Evolutionary conservation across 1,140 invertebrate genomes (phyloP), one percentile per base, ranked within the genome.

Genomic region (Lutraria rhynchaena): DNA sequence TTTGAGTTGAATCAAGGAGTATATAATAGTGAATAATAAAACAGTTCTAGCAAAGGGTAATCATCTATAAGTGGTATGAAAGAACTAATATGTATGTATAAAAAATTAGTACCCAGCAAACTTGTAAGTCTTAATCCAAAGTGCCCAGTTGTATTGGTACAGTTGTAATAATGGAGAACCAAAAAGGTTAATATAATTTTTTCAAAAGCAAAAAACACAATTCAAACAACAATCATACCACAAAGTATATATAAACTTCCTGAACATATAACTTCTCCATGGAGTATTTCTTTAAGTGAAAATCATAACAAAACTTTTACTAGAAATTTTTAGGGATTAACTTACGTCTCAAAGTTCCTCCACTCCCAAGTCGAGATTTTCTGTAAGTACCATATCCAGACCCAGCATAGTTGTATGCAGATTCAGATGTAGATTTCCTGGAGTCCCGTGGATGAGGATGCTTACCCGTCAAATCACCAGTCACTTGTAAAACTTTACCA

Each of bases 311-410:
- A n/a, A n/a, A n/a, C n/a, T n/a, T n/a, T n/a, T n/a, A n/a, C n/a
- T n/a, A n/a, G n/a, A n/a, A n/a, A n/a, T 24, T 33, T 35, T 22
- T 67, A 27, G 35, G 24, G 22, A 13, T 4, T 19, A 7, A 87
- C 88, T 88, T 82, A 90, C 89, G 86, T 83, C 82, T 86, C 3
- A 90, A 61, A 35, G 89, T 90, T 37, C 89, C 89, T n/a, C 89
- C 89, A 51, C 82, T 85, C n/a, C 78, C 73, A 5, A 88, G 89
- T 19, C 85, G 76, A 0, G 84, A 57, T 46, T 85, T 87, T 58
- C 82, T 85, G 27, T 82, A 85, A 13, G 73, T 81, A 5, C 65
- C 69, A 22, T 84, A 84, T 7, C 69, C 83, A 74, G 82, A 83
- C 2, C 82, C 76, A 11, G 82, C 76, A 58, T 83, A 83, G 0